phyloP scores from a whole-genome alignment of 2,888 invertebrate species.

The Stenodema calcarata region DNA sequence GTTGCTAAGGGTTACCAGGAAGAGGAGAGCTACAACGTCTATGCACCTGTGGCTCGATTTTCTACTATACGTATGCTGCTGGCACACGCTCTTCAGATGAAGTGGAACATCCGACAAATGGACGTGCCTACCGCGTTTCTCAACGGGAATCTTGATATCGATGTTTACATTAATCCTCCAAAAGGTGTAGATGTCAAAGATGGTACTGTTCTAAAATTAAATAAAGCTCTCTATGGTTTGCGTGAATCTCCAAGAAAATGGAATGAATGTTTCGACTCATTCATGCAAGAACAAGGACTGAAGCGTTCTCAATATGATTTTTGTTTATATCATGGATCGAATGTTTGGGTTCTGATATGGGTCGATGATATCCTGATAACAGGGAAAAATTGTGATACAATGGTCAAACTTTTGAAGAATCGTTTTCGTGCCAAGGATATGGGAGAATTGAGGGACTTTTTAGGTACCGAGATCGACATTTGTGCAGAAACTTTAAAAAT shows the following conservation, averaged over 20 bases:
- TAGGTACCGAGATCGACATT: background rate
- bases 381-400: background rate
- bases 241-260: slow-evolving; percentile 37
- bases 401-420: background rate
- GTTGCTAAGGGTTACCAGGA: slow-evolving; percentile 47
- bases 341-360: slow-evolving; percentile 6
- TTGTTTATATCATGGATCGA: background rate
- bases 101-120: no score
- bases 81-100: background rate
- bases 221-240: no score
- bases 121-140: no score
- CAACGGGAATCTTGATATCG: no score
- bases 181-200: slow-evolving; percentile 47
- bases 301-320: background rate
- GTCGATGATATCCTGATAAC: background rate
- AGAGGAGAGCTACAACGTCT: background rate
- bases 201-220: slow-evolving; percentile 47
- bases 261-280: slow-evolving; percentile 45
- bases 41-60: slow-evolving; percentile 39
- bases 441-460: background rate
- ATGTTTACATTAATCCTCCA: slow-evolving; percentile 50
- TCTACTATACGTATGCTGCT: slow-evolving; percentile 34
- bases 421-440: background rate
- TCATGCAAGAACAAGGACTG: background rate
- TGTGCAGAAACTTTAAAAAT: background rate